Evolutionary conservation across 2,113 vertebrate genomes (phyloP), one percentile per base, ranked within the genome.

Genomic region (Mus musculus): DNA sequence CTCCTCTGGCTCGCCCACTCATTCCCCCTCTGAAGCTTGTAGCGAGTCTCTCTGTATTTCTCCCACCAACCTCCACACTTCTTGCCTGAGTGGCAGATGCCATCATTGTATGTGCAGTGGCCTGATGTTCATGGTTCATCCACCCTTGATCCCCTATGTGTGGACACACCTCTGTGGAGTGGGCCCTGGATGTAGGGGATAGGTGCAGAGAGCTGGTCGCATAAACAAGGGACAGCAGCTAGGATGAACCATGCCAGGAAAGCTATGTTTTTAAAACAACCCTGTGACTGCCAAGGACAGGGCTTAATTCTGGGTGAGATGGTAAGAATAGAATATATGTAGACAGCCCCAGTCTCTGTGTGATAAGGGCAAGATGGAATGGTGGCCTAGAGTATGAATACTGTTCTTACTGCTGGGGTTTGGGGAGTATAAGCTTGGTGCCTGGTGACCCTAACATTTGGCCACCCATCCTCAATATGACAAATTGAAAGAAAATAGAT

Each of bases 321-420:
- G 54, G 28, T 71, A 12, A 22, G 33, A 13, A 42, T 1, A 65
- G 20, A n/a, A 17, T 6, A 36, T 49, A 3, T 1, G 52, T 28
- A 5, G 2, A 49, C 30, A 16, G 1, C 1, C 1, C 28, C 3
- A 11, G 28, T 9, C 5, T 0, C 2, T 1, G 7, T 2, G 2
- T 17, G 56, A 17, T 1, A 5, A 46, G 52, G 46, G 39, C n/a
- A n/a, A 1, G 11, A 16, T 4, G 13, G 54, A 46, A 24, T 11
- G 7, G 19, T 6, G 73, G n/a, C 24, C 49, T 56, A 36, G 22
- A 26, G 1, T 54, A 12, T 71, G 46, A 12, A 24, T 11, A 22
- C 30, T n/a, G 33, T 4, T 10, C 49, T 56, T 71, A 10, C 69
- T 39, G 5, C 22, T 39, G 22, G 22, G 28, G 33, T 88, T 56